Percentiles rank a stretch among this genome's conserved stretches.
Conservation (phyloP, 2,888 invertebrate species). For the Trypoxylon attenuatum region DNA sequence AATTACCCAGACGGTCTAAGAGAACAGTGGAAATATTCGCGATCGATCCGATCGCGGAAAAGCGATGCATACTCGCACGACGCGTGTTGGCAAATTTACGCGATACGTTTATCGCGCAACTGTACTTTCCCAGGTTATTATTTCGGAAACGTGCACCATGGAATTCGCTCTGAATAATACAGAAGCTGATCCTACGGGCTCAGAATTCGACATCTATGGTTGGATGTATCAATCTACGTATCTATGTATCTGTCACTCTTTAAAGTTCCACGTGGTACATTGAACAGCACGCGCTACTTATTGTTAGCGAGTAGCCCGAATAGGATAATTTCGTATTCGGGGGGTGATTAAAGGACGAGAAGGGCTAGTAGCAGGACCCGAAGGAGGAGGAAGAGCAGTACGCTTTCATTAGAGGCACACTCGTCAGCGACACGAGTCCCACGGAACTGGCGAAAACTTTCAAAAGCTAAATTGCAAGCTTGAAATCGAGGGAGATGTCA, state of each 20-base stretch:
- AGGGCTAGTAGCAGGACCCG: too few relatives aligned
- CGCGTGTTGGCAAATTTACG: not conserved
- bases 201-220: not conserved
- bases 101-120: conserved; percentile 16
- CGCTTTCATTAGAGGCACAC: not conserved
- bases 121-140: conserved; percentile 41
- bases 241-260: conserved; percentile 88
- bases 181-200: not conserved
- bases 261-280: conserved; percentile 89
- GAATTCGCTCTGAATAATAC: not conserved
- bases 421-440: not conserved
- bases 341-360: conserved; percentile 45
- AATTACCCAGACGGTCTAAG: too few relatives aligned
- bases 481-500: not conserved
- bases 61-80: not conserved
- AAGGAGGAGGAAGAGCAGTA: too few relatives aligned
- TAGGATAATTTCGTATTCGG: conserved; percentile 47
- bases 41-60: not conserved
- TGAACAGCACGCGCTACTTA: conserved; percentile 73
- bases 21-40: not conserved
- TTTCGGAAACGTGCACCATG: conserved; percentile 2
- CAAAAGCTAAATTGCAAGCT: not conserved
- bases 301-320: too few relatives aligned
- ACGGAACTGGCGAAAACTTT: not conserved
- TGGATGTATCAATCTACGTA: conserved; percentile 67